Base-by-base conservation (phyloP, 1,140 invertebrate species). In the Globodera rostochiensis region DNA sequence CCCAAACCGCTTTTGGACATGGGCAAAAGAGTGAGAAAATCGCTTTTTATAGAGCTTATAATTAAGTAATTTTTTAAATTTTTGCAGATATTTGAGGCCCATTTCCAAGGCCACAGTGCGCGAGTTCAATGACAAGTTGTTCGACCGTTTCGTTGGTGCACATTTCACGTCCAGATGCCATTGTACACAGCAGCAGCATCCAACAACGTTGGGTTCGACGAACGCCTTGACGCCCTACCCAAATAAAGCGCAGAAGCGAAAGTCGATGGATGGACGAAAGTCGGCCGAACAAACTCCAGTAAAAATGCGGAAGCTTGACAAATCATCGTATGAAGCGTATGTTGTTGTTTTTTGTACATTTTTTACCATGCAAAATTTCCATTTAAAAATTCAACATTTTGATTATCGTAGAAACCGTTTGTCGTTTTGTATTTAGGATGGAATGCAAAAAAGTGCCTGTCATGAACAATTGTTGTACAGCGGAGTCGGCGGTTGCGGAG, bases 1-100 rank as follows among this genome's bases (percentile, higher is more conserved):
- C 75, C 84, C 84, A 46, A 79, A 74, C 11, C 82, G 85, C 9
- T 85, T 85, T 78, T 85, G 84, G 84, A 85, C 74, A 50, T 85
- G 84, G 84, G 74, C 84, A 11, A 66, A 84, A 53, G 85, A 84
- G 70, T 85, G 74, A 57, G 15, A 47, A n/a, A 47, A 81, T 78
- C 25, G 49, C 49, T 66, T 82, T 57, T 74, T 15, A 47, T 3
- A 79, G 36, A n/a, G 66, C 9, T 46, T 4, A 67, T 79, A 66
- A 6, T 71, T 21, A 77, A 1, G 36, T 36, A 36, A 36, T 36
- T 36, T 36, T 36, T 36, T 3, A 77, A n/a, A 71, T 77, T 74
- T 25, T 80, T 36, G 9, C 21, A 80, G 71, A 50, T 74, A 71
- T 60, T 70, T 81, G 45, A 60, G 66, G n/a, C 82, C 81, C 53